phyloP scores from a whole-genome alignment of 2,888 invertebrate species.

The Melikaiella ostensackeni region DNA sequence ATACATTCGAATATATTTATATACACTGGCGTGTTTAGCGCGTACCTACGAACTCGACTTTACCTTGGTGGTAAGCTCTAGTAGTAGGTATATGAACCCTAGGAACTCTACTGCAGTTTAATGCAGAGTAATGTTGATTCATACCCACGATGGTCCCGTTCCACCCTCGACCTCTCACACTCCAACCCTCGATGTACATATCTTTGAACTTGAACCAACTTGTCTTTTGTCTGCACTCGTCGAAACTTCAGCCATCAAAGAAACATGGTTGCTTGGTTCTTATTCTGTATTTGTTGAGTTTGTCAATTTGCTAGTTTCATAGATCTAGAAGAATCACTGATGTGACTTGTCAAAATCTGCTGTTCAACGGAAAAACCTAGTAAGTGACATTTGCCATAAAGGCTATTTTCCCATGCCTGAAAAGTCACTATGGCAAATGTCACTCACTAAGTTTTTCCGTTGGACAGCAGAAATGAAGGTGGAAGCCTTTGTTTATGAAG shows the following conservation, averaged over 20 bases:
- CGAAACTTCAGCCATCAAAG: constrained; percentile 7
- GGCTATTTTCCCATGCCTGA: too few species aligned
- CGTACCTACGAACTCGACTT: constrained; percentile 65
- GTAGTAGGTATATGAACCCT: constrained; percentile 61
- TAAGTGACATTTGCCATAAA: too few species aligned
- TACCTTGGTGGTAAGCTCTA: constrained; percentile 73
- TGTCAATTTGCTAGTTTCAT: neutral
- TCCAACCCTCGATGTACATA: constrained; percentile 41
- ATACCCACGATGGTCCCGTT: constrained; percentile 67
- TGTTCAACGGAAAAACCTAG: too few species aligned
- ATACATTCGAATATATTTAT: constrained; percentile 3
- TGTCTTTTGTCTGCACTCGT: constrained; percentile 11
- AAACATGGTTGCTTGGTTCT: neutral
- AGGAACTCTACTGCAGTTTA: constrained; percentile 74
- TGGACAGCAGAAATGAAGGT: too few species aligned
- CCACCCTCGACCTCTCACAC: constrained; percentile 53
- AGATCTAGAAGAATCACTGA: too few species aligned
- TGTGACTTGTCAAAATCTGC: too few species aligned
- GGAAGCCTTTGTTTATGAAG: too few species aligned
- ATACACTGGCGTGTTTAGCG: constrained; percentile 45
- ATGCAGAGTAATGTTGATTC: constrained; percentile 77
- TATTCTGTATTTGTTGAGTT: neutral
- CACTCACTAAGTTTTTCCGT: too few species aligned
- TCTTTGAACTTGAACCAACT: constrained; percentile 36
- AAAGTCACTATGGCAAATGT: too few species aligned